A percentile compares a stretch with the other conserved stretches of the same genome.
These are phyloP conservation scores for Bimastos eiseni DNA, from an alignment of 2,888 invertebrate species.

Conservation along the genomic window DNA sequence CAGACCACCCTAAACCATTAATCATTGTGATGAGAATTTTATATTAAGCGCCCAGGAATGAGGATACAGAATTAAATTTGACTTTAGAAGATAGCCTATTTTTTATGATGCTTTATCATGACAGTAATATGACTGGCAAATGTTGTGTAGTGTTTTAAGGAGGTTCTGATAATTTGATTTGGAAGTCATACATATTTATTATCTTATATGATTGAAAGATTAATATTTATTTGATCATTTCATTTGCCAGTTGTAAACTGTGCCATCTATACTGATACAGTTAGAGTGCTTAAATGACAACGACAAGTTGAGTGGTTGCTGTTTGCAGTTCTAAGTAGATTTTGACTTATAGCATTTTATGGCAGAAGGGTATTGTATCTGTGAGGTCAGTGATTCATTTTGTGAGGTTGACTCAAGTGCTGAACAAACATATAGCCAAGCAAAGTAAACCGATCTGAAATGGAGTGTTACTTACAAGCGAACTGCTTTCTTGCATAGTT, in stretches of 20 bases:
- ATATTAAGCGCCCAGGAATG: background rate
- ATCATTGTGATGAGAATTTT: background rate
- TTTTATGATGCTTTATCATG: no score
- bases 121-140: background rate
- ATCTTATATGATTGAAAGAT: background rate
- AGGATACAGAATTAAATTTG: background rate
- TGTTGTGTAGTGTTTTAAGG: background rate
- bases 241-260: background rate
- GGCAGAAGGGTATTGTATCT: background rate
- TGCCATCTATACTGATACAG: background rate
- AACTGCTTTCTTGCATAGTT: background rate
- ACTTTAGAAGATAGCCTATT: background rate
- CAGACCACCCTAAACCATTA: background rate
- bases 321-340: background rate
- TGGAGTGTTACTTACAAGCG: background rate
- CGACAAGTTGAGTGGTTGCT: background rate
- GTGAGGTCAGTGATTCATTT: background rate
- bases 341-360: background rate
- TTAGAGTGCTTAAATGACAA: background rate
- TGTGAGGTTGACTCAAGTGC: background rate
- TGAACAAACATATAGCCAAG: background rate
- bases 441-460: background rate
- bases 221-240: background rate
- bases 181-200: background rate
- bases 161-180: background rate